Evolutionary conservation across 2,797 vertebrate species (phyloP), one percentile per base, ranked within the genome.

Genomic region (Discoglossus pictus): DNA sequence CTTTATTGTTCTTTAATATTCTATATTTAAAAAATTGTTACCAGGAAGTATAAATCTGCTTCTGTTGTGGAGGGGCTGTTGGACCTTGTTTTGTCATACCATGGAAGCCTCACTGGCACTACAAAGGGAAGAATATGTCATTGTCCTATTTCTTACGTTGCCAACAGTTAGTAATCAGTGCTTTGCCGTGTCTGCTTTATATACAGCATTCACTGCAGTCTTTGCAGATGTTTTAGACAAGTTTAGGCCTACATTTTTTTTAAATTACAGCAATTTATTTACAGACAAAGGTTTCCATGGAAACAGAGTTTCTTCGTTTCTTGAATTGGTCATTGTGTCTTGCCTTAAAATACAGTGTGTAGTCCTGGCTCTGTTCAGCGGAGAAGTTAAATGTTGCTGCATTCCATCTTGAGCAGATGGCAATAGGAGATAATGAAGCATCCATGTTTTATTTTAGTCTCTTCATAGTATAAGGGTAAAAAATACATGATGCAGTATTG

Each of bases 211-310:
- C 7, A 51, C 16, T 39, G 18, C 44, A 61, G 24, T 61, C 59
- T 50, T 61, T 48, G 59, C 44, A 38, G 20, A 50, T 61, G 44
- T 50, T 61, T 25, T 48, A 48, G 59, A 61, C 44, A 61, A 61
- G 59, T 50, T 48, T 27, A 50, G 20, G 12, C 21, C 44, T 43
- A 20, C 12, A 10, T 40, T 62, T 53, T 18, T 53, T 36, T 7
- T 7, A 47, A 63, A 63, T 42, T 38, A 18, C 15, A 51, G 61
- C 46, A 63, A 63, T 52, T 51, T 61, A 34, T 48, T 43, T 39
- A 7, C 61, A 52, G 61, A 64, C 24, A 40, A 63, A 52, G 20
- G 38, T 53, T 42, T 17, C 61, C 47, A 42, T 52, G 47, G 61
- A 42, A 53, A 52, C 36, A 52, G 23, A 39, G 11, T 64, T 52